These are phyloP conservation scores for Motacilla alba DNA, from an alignment of 2,113 vertebrate species.

Conservation along the genomic window DNA sequence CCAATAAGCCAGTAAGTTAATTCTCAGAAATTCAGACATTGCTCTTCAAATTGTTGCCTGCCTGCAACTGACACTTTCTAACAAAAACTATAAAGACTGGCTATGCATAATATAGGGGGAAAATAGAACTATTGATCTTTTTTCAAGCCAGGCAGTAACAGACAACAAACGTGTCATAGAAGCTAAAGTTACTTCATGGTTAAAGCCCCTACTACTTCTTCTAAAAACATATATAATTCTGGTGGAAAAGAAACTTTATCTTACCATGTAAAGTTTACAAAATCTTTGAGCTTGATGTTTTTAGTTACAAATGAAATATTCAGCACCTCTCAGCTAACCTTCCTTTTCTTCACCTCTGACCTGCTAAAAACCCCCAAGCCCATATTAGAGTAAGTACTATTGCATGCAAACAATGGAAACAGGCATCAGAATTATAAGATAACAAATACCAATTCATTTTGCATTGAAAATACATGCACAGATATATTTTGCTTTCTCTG, in stretches of 20 bases:
- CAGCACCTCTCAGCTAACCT: not conserved
- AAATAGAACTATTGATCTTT: not conserved
- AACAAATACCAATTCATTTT: not conserved
- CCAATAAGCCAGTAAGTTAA: not conserved
- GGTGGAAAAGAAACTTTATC: not conserved
- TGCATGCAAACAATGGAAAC: not conserved
- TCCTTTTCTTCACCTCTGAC: not conserved
- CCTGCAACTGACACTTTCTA: not conserved
- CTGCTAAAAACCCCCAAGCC: not conserved
- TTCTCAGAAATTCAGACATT: not conserved
- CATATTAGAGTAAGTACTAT: not conserved
- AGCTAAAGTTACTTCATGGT: not conserved
- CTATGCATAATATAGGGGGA: accelerated
- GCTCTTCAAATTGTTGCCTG: not conserved
- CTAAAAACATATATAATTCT: not conserved
- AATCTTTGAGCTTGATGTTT: not conserved
- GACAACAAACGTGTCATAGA: not conserved
- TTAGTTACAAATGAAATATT: not conserved
- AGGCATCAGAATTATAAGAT: not conserved
- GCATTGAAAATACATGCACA: not conserved
- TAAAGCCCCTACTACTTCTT: not conserved
- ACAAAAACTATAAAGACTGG: not conserved
- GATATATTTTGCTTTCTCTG: not conserved
- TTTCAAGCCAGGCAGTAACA: not conserved
- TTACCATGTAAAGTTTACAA: not conserved